Evolutionary conservation across 2,888 invertebrate genomes (phyloP), one percentile per base, ranked within the genome.

Genomic region (Clitarchus hookeri): DNA sequence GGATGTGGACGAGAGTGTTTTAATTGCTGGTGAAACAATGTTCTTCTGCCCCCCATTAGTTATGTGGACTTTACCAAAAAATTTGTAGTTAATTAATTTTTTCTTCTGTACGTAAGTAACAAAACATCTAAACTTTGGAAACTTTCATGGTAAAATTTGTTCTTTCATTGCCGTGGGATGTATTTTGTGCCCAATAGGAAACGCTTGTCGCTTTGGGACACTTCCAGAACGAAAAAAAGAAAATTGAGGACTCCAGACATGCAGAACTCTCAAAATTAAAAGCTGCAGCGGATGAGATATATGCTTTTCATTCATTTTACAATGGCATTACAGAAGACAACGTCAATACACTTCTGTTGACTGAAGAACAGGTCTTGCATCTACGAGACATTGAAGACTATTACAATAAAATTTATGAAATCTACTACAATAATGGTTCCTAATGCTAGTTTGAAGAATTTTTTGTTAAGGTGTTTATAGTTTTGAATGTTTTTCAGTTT

Each of bases 291-390:
- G 65, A 65, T 65, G 65, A 65, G 16, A 65, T 65, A 65, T n/a
- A 65, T 65, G 65, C 65, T 65, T 65, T 65, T 65, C 65, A 65
- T n/a, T 65, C 65, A n/a, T 65, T 65, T 65, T 65, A 65, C 65
- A 65, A 65, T n/a, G 65, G 65, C 16, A 65, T 65, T 65, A 65
- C 65, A 65, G 65, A 65, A 65, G 65, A 65, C 23, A 65, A 65
- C 16, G 65, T 65, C 19, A 65, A 65, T 65, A 65, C 65, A 11
- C 65, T 65, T 65, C n/a, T 65, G n/a, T n/a, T 82, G 82, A 82
- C 36, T 82, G 82, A 82, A 82, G 27, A 82, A 44, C 82, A 82
- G 82, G 27, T 82, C 16, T 27, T 44, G 27, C 82, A 27, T 26
- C 82, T 82, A 8, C 27, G 44, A 36, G 82, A 82, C 36, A 36